Base-by-base conservation (phyloP, 2,113 vertebrate species). In the Alosa alosa region DNA sequence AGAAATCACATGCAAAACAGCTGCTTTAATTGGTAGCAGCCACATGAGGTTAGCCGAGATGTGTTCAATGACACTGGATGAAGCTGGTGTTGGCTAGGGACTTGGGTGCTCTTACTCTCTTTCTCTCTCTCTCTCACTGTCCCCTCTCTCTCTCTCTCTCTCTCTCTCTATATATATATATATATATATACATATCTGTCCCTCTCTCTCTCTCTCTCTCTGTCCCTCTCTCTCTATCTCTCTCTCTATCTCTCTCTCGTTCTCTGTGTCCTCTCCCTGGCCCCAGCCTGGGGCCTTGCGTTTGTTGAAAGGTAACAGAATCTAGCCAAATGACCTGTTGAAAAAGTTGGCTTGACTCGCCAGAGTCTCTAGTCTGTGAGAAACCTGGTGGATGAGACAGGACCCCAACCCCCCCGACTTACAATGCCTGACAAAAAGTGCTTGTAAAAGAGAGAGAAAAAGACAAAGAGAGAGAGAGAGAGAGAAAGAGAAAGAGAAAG, bases 251-350 rank as follows among this genome's bases (percentile, higher is more conserved):
- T 87, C 55, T 87, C 44, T 86, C 46, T 22, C 64, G 9, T 5
- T n/a, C 46, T 47, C 10, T 84, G 78, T 84, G 87, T 89, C 94
- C 92, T 94, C 90, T 92, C 86, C 45, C 87, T 92, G 93, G 91
- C 91, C 92, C 91, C 87, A 85, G 92, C 91, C 92, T 39, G 88
- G 91, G 93, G 90, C 90, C 92, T 86, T 92, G 88, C 85, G 91
- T 88, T 90, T 91, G 91, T 90, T 93, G 91, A 94, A 94, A 93
- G 91, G 93, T 93, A 94, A 93, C 91, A 92, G 86, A 93, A 94
- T 92, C 92, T 93, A 91, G 87, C 86, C 84, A 92, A 94, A 94
- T 94, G 93, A 93, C 91, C 92, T 88, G 87, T 90, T 91, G 90
- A 93, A 90, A 93, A 92, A 86, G 57, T 82, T 78, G 86, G 86